Conservation (phyloP, 1,140 invertebrate species). For the Nomia melanderi region DNA sequence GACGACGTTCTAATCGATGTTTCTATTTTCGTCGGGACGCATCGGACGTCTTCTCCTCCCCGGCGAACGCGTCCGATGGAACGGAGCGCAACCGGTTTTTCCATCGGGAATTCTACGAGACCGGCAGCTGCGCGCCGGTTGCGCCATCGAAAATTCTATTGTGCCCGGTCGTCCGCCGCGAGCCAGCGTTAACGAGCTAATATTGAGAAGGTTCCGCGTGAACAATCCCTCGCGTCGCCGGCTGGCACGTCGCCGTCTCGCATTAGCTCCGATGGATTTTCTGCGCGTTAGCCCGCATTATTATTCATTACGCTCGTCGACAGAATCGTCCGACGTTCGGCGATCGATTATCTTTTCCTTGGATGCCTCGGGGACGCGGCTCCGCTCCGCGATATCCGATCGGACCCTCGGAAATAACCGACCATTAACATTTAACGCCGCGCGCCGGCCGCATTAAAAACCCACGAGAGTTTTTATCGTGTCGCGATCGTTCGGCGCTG, state of each 20-base stretch:
- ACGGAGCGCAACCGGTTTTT: not conserved
- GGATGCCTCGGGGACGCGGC: not conserved
- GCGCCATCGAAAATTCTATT: slow-evolving; percentile 54
- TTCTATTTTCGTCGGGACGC: not conserved
- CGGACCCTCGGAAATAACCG: not conserved
- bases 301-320: slow-evolving; percentile 8
- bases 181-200: slow-evolving; percentile 35
- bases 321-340: slow-evolving; percentile 2
- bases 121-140: not conserved
- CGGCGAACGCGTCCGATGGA: not conserved
- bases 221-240: slow-evolving; percentile 2
- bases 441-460: too few relatives aligned
- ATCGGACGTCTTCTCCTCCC: not conserved
- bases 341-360: slow-evolving; percentile 9
- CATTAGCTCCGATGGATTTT: slow-evolving; percentile 22
- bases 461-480: too few relatives aligned
- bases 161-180: not conserved
- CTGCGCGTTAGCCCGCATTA: slow-evolving; percentile 15
- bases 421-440: not conserved
- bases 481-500: too few relatives aligned
- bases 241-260: not conserved
- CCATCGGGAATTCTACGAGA: too few relatives aligned
- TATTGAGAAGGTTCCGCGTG: slow-evolving; percentile 9
- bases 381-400: not conserved
- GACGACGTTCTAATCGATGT: not conserved